Conservation (phyloP, 2,113 vertebrate genomes). For the Pteronura brasiliensis region DNA sequence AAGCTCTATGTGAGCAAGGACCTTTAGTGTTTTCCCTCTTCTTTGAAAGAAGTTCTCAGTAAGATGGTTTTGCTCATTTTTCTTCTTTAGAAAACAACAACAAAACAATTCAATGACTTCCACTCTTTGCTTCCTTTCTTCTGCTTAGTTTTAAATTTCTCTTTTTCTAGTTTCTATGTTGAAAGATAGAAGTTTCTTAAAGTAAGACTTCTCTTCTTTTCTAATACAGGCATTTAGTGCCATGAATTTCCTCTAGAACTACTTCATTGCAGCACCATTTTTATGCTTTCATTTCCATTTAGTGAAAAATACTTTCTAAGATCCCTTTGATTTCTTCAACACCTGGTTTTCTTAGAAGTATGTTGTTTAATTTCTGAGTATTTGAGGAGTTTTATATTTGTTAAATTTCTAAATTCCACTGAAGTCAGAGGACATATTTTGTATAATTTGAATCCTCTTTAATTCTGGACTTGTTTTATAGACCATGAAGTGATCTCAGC, state of each 20-base stretch:
- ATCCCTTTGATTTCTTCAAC: not conserved
- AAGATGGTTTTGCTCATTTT: not conserved
- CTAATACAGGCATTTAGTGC: not conserved
- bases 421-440: not conserved
- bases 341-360: not conserved
- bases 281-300: not conserved
- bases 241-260: not conserved
- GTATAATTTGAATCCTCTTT: not conserved
- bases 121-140: not conserved
- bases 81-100: not conserved
- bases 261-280: not conserved
- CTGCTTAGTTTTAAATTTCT: not conserved
- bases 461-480: not conserved
- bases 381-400: not conserved
- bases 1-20: not conserved
- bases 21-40: not conserved
- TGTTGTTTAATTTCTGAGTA: not conserved
- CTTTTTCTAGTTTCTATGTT: not conserved
- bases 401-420: not conserved
- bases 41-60: not conserved
- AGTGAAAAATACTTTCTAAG: not conserved
- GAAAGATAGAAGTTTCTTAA: not conserved
- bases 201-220: not conserved
- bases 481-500: not conserved
- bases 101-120: not conserved